Evolutionary conservation across 2,888 invertebrate species (phyloP).

Genomic region (Hermaeophaga mercurialis): DNA sequence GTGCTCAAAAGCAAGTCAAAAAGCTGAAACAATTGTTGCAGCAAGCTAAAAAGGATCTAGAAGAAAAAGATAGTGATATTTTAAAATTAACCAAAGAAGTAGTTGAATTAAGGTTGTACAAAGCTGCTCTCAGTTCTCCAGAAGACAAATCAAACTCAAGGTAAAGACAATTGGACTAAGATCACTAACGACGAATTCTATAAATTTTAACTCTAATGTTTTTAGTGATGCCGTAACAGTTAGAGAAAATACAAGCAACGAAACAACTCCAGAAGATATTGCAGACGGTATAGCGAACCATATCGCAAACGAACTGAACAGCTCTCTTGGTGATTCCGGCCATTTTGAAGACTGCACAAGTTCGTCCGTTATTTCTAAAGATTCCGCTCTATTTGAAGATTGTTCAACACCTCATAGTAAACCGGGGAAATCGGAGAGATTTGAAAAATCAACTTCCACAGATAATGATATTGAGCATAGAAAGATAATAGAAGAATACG

Average conservation of each 20-base stretch:
- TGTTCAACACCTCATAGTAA: conserved; percentile 47
- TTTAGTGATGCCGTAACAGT: conserved; percentile 65
- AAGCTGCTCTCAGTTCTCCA: conserved; percentile 78
- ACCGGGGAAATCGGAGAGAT: conserved; percentile 35
- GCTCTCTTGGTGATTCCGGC: conserved; percentile 83
- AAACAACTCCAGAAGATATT: conserved; percentile 51
- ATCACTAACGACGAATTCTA: too few species aligned
- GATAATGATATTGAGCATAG: conserved; percentile 67
- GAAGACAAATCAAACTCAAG: conserved; percentile 77
- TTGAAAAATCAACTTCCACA: conserved; percentile 48
- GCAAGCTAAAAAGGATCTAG: conserved; percentile 76
- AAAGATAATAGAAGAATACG: conserved; percentile 73
- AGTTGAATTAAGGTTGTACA: conserved; percentile 79
- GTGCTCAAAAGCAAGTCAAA: conserved; percentile 79
- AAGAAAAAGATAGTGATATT: conserved; percentile 83
- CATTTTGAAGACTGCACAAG: conserved; percentile 83
- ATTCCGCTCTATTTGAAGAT: conserved; percentile 49
- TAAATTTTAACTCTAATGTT: too few species aligned
- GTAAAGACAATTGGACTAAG: conserved; percentile 27
- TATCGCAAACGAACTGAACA: conserved; percentile 65
- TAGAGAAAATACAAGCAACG: conserved; percentile 69
- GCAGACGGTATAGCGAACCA: conserved; percentile 39
- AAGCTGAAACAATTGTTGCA: conserved; percentile 73
- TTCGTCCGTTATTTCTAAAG: conserved; percentile 78
- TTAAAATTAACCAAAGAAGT: conserved; percentile 68